Base-by-base conservation (phyloP, 2,113 vertebrate genomes). In the Uria lomvia region DNA sequence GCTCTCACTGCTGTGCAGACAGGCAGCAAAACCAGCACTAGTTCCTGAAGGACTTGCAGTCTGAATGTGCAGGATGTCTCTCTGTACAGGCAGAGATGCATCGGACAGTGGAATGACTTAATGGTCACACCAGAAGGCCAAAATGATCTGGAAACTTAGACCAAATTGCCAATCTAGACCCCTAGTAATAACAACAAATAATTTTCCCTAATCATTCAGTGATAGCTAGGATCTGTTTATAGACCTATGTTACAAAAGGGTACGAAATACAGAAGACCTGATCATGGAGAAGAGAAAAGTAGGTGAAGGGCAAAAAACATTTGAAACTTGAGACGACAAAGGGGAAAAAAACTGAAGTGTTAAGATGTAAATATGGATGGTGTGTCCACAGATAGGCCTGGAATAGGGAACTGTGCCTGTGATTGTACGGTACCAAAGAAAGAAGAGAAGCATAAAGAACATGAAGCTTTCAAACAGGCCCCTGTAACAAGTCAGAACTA, bases 401-500 rank as follows among this genome's bases (percentile, higher is more conserved):
- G 84, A 70, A 49, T 1, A 40, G 62, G 50, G 42, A 81, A 21
- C 55, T 76, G 38, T 2, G 0, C 45, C 88, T 88, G 75, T 43
- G 36, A 34, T 19, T 75, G 62, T 67, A 34, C 30, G 42, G n/a
- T 34, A 86, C 22, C 67, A 45, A 32, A 59, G 71, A 67, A 82
- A 62, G 74, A 45, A 66, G 36, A 45, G 47, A 79, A 80, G 47
- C 24, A 1, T n/a, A 43, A 71, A 19, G 59, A 95, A 52, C 70
- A 20, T 3, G 45, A 58, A 83, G 32, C 50, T 93, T 95, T 86
- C 63, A 73, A 83, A 63, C 21, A 84, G 45, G 68, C 23, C 47
- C 27, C 59, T 86, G 67, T 43, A 86, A 83, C 92, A 88, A 93
- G 88, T 93, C 79, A 77, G 65, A 88, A 80, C 88, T 88, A 93